These are phyloP conservation scores for Scaptomyza polygonia DNA, from an alignment of 2,888 invertebrate species.

Conservation along the genomic window DNA sequence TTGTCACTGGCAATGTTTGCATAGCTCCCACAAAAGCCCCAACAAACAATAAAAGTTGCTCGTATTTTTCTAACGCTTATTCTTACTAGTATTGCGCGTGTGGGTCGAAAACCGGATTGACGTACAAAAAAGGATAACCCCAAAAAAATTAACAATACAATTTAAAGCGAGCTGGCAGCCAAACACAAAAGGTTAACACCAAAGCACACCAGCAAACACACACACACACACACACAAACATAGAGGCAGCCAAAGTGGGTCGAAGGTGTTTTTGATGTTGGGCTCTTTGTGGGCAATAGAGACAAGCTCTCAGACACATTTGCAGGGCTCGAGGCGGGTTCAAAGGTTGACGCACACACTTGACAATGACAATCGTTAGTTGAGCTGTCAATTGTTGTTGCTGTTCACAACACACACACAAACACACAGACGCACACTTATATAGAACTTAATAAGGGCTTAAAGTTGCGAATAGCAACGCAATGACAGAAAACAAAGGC, in stretches of 20 bases:
- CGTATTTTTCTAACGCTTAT: background rate
- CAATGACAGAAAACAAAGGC: conserved; percentile 31
- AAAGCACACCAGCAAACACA: conserved; percentile 27
- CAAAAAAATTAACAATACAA: conserved; percentile 79
- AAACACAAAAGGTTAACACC: conserved; percentile 37
- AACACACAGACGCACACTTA: conserved; percentile 6
- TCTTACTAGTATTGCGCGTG: conserved; percentile 5
- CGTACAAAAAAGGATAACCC: conserved; percentile 52
- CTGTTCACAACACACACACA: conserved; percentile 32
- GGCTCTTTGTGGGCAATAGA: conserved; percentile 6
- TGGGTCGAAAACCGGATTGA: conserved; percentile 43
- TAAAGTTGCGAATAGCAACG: conserved; percentile 62
- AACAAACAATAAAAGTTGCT: conserved; percentile 40
- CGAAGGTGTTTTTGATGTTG: conserved; percentile 3
- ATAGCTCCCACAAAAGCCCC: conserved; percentile 59
- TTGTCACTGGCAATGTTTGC: conserved; percentile 70
- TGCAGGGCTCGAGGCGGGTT: conserved; percentile 54
- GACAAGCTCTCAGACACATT: conserved; percentile 30
- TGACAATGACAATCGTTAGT: conserved; percentile 79
- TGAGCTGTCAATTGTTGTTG: conserved; percentile 76
- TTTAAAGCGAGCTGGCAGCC: conserved; percentile 62
- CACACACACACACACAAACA: background rate
- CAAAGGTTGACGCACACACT: conserved; percentile 80
- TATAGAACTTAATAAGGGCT: conserved; percentile 72
- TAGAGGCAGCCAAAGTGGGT: background rate